Conservation (phyloP, 2,888 invertebrate species). For the Microctonus brassicae region DNA sequence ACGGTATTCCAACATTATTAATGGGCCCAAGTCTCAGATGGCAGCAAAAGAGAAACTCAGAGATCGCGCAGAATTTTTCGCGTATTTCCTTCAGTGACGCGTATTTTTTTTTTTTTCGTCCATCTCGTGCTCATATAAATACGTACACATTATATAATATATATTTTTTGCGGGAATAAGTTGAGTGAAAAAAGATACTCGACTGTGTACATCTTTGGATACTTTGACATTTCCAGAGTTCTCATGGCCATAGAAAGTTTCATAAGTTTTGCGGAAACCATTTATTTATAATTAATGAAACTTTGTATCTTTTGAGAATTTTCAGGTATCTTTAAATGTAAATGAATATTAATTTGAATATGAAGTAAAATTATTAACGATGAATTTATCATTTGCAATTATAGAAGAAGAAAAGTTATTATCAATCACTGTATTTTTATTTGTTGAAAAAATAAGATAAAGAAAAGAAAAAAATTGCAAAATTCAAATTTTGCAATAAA, state of each 20-base stretch:
- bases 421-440: too few species aligned
- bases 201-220: too few species aligned
- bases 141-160: neutral
- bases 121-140: neutral
- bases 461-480: neutral
- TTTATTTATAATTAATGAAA: too few species aligned
- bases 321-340: too few species aligned
- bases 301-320: too few species aligned
- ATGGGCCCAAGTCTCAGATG: constrained; percentile 31
- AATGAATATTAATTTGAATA: too few species aligned
- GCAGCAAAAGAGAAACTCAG: constrained; percentile 39
- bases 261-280: too few species aligned
- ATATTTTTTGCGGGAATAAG: neutral
- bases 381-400: too few species aligned
- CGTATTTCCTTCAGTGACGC: constrained; percentile 31
- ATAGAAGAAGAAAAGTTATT: too few species aligned
- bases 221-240: too few species aligned
- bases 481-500: neutral
- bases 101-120: constrained; percentile 3
- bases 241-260: too few species aligned
- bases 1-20: constrained; percentile 37
- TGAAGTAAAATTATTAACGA: too few species aligned
- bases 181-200: neutral
- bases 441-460: neutral
- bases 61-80: constrained; percentile 35